phyloP scores from a whole-genome alignment of 2,113 vertebrate species.

The Rhynchomys soricoides region DNA sequence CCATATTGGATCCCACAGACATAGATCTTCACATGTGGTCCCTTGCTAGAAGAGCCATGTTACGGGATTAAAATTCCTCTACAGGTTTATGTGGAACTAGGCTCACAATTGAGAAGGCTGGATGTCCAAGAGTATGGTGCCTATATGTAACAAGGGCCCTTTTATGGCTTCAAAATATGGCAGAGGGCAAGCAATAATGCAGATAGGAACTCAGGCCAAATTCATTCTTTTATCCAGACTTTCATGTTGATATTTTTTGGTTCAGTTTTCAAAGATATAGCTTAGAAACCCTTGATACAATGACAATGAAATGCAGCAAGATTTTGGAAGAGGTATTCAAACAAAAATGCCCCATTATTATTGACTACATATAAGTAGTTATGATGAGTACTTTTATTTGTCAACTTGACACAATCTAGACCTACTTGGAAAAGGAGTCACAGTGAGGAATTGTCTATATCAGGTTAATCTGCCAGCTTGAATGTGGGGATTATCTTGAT shows the following conservation, averaged over 20 bases:
- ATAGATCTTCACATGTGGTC: too few relatives aligned
- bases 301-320: not conserved
- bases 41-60: too few relatives aligned
- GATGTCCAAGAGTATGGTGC: not conserved
- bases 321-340: not conserved
- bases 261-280: not conserved
- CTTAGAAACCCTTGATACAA: not conserved
- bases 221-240: not conserved
- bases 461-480: not conserved
- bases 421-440: not conserved
- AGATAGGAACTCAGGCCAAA: not conserved
- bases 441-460: not conserved
- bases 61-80: too few relatives aligned
- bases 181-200: not conserved
- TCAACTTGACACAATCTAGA: too few relatives aligned
- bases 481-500: too few relatives aligned
- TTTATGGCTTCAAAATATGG: not conserved
- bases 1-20: too few relatives aligned
- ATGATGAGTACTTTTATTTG: not conserved
- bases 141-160: not conserved
- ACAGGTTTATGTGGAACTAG: not conserved
- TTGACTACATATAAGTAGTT: not conserved
- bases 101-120: not conserved
- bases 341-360: not conserved
- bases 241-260: not conserved